phyloP scores from a whole-genome alignment of 1,140 invertebrate species.

The Drosophila kurseongensis region DNA sequence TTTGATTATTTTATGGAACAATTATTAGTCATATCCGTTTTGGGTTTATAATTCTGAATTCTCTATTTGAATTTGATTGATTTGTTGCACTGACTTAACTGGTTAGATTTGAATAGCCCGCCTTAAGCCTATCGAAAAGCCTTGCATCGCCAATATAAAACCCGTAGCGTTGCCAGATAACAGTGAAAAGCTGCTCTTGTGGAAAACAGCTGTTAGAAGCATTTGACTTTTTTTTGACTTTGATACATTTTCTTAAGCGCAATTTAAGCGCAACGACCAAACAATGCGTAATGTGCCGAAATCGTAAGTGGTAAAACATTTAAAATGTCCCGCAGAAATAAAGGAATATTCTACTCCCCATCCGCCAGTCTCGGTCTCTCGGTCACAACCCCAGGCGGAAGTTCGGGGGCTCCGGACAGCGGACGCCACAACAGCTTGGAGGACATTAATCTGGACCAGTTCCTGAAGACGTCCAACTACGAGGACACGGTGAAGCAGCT shows the following conservation, averaged over 20 bases:
- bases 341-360: not conserved
- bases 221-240: constrained; percentile 77
- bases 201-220: constrained; percentile 30
- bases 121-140: not conserved
- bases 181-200: constrained; percentile 1
- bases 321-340: not conserved
- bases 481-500: constrained; percentile 95
- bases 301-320: constrained; percentile 50
- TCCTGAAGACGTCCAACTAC: constrained; percentile 93
- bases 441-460: constrained; percentile 90
- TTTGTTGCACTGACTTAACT: too few species aligned
- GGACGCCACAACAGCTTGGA: constrained; percentile 88
- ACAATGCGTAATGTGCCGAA: constrained; percentile 80
- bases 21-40: too few species aligned
- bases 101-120: not conserved
- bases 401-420: constrained; percentile 53
- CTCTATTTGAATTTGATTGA: too few species aligned
- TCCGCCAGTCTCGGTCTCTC: constrained; percentile 65
- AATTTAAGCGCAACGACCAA: constrained; percentile 29
- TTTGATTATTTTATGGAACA: too few species aligned
- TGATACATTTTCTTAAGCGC: constrained; percentile 61
- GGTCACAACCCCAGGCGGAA: constrained; percentile 75
- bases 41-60: too few species aligned
- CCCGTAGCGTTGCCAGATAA: not conserved
- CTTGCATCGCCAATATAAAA: not conserved